Evolutionary conservation across 2,113 vertebrate species (phyloP).

Genomic region (Lutjanus erythropterus): DNA sequence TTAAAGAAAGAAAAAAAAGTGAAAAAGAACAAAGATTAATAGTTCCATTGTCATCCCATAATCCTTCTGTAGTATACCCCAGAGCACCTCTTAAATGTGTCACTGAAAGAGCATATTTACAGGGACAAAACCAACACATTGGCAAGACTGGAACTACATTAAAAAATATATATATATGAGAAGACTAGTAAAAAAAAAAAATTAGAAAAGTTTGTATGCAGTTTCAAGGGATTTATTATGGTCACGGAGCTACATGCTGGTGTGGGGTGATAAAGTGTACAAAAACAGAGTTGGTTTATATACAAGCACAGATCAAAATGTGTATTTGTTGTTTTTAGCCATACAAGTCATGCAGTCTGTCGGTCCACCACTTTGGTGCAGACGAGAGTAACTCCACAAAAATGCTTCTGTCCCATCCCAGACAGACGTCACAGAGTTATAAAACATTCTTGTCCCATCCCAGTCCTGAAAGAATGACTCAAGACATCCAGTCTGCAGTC

Average conservation of each 20-base stretch:
- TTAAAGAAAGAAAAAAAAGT: not conserved
- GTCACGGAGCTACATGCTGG: not conserved
- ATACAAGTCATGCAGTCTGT: not conserved
- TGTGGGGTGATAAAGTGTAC: not conserved
- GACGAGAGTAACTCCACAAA: too few species aligned
- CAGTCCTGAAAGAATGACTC: too few species aligned
- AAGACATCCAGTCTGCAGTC: too few species aligned
- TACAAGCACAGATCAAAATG: not conserved
- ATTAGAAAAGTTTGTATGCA: not conserved
- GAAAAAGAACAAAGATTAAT: slow-evolving; percentile 8
- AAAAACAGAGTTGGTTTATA: not conserved
- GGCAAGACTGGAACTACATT: not conserved
- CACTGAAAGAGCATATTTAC: slow-evolving; percentile 7
- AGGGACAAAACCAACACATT: not conserved
- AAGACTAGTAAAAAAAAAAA: not conserved
- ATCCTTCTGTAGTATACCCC: slow-evolving; percentile 20
- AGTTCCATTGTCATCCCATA: slow-evolving; percentile 9
- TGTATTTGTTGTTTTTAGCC: not conserved
- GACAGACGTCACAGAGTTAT: too few species aligned
- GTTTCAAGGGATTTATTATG: slow-evolving; percentile 24
- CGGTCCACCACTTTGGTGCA: too few species aligned
- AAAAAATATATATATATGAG: not conserved
- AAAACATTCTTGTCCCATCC: too few species aligned
- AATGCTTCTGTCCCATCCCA: too few species aligned
- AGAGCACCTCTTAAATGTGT: slow-evolving; percentile 7